Conservation (phyloP, 1,140 invertebrate genomes). For the Drosophila seguyi region DNA sequence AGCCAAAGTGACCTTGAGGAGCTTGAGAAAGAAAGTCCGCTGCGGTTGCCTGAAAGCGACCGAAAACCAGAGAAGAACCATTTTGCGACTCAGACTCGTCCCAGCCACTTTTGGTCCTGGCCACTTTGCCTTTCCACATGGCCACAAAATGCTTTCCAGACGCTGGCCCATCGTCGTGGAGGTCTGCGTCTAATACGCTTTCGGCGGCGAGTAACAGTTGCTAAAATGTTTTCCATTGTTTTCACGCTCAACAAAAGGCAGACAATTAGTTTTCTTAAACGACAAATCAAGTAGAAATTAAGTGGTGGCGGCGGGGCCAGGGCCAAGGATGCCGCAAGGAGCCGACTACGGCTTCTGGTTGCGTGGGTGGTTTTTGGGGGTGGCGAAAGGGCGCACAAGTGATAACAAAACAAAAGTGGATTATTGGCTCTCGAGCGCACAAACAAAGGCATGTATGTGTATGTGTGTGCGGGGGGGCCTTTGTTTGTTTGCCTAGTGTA, state of each 20-base stretch:
- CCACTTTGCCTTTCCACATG: slow-evolving; percentile 44
- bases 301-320: slow-evolving; percentile 73
- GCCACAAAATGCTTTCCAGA: slow-evolving; percentile 45
- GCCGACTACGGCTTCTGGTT: slow-evolving; percentile 26
- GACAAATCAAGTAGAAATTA: slow-evolving; percentile 85
- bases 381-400: slow-evolving; percentile 45
- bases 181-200: slow-evolving; percentile 74
- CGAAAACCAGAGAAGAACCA: slow-evolving; percentile 42
- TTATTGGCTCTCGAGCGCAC: slow-evolving; percentile 79
- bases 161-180: slow-evolving; percentile 24
- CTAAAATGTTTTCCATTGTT: slow-evolving; percentile 84
- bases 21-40: not conserved
- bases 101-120: slow-evolving; percentile 28
- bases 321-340: slow-evolving; percentile 44
- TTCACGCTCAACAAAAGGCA: slow-evolving; percentile 83
- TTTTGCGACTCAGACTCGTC: slow-evolving; percentile 40
- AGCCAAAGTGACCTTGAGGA: slow-evolving; percentile 50
- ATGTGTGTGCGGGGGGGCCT: slow-evolving; percentile 6
- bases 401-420: slow-evolving; percentile 83
- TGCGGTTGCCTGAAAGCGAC: slow-evolving; percentile 19
- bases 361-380: slow-evolving; percentile 5
- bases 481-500: slow-evolving; percentile 52
- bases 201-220: slow-evolving; percentile 78
- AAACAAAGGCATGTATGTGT: slow-evolving; percentile 63
- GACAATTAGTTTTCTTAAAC: slow-evolving; percentile 85